Base-by-base conservation (phyloP, 2,888 invertebrate genomes). In the Tetragnatha montana region DNA sequence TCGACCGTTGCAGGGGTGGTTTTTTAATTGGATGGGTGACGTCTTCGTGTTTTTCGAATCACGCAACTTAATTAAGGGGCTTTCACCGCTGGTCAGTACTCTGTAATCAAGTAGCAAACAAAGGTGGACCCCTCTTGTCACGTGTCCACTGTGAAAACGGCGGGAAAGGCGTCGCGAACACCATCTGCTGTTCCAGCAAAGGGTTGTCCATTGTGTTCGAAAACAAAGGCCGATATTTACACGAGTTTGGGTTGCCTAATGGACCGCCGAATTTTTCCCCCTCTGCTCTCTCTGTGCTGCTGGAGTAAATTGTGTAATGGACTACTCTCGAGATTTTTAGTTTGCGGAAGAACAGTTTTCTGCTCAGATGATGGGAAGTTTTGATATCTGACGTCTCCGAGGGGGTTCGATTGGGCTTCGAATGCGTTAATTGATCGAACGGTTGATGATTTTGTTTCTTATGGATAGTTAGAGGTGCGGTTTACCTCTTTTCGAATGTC, bases 41-140 rank as follows among this genome's bases (percentile, higher is more conserved):
- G 69, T 76, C 83, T 84, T 86, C 86, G 76, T 86, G 87, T 87
- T 87, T 87, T 87, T 78, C 81, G 81, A 75, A 88, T 82, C 82
- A 88, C 87, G 82, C 87, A 88, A 88, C 87, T 88, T 88, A 88
- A 88, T 88, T 88, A 88, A 88, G 81, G 82, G 87, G 82, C 75
- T 47, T 22, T 73, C 75, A 50, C 86, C 75, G 69, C 71, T 70
- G 69, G 69, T 82, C 81, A 75, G 81, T 76, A 88, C 87, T 88
- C 78, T 88, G 82, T 88, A 88, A 88, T 88, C 87, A 88, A 88
- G 87, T 71, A 76, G 78, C 74, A 60, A 88, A 88, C 87, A 60
- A 88, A 88, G 82, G 87, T 82, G 82, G n/a, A 71, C 87, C 81
- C 81, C 74, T 49, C 71, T 71, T 81, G 81, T 81, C 81, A 81